Percentiles rank a stretch among this genome's conserved stretches.
phyloP scores from a whole-genome alignment of 2,888 invertebrate species.

The Drosophila flavopinicola region DNA sequence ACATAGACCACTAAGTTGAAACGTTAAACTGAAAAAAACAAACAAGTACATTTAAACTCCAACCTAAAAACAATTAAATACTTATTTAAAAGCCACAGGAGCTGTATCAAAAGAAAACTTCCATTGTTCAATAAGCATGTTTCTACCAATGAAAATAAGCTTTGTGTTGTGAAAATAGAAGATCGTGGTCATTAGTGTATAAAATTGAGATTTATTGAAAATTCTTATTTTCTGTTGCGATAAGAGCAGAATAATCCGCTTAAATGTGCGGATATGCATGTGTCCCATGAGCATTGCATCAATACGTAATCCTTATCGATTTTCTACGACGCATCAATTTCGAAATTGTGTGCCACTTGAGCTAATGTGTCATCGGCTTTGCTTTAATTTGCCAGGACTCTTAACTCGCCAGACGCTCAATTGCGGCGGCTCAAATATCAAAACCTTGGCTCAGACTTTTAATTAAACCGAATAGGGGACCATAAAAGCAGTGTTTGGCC shows the following conservation, averaged over 20 bases:
- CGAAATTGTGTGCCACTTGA: slow-evolving; percentile 1
- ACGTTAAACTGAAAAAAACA: too few species aligned
- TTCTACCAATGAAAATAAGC: background rate
- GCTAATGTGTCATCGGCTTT: background rate
- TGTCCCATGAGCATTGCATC: background rate
- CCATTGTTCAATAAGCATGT: too few species aligned
- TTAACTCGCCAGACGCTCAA: slow-evolving; percentile 18
- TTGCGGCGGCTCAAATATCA: slow-evolving; percentile 44
- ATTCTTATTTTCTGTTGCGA: background rate
- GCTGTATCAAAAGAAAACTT: too few species aligned
- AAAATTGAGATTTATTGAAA: slow-evolving; percentile 1
- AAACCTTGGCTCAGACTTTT: slow-evolving; percentile 57
- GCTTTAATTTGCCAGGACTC: slow-evolving; percentile 27
- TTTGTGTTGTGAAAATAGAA: background rate
- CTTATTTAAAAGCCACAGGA: too few species aligned
- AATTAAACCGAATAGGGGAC: slow-evolving; percentile 69
- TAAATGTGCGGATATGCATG: background rate
- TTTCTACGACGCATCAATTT: slow-evolving; percentile 22
- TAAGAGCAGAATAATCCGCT: slow-evolving; percentile 12
- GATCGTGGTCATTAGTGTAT: background rate
- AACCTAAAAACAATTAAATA: too few species aligned
- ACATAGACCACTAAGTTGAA: too few species aligned
- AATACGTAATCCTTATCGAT: slow-evolving; percentile 31
- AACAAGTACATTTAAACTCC: too few species aligned
- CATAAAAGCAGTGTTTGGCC: slow-evolving; percentile 49